phyloP scores from a whole-genome alignment of 2,797 vertebrate genomes.

The Brachyrhaphis roseni region DNA sequence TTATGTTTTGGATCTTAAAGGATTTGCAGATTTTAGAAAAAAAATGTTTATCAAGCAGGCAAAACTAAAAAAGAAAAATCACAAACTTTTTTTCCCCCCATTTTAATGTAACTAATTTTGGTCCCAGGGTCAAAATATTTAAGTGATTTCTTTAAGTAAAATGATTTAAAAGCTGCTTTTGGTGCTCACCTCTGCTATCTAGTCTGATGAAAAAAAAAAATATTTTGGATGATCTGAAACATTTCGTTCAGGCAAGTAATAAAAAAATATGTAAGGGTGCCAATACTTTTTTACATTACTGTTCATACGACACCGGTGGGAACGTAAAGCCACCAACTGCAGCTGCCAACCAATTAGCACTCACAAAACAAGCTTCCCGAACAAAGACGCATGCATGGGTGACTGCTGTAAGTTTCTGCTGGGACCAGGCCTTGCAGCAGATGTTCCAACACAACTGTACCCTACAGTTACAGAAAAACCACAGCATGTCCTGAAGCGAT shows the following conservation, averaged over 20 bases:
- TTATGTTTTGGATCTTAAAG: too few species aligned
- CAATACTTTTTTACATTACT: neutral
- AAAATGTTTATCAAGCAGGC: too few species aligned
- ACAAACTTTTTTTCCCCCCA: too few species aligned
- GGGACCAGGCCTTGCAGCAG: constrained; percentile 12
- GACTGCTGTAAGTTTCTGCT: constrained; percentile 1
- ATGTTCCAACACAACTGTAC: constrained; percentile 7
- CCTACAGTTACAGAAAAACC: constrained; percentile 23
- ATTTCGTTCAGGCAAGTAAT: neutral
- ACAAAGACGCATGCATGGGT: constrained; percentile 8
- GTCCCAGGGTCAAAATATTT: neutral
- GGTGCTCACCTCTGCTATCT: neutral
- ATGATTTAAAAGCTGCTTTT: neutral
- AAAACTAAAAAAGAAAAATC: too few species aligned
- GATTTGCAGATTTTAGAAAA: too few species aligned
- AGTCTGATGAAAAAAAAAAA: neutral
- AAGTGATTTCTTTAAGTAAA: neutral
- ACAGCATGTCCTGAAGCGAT: constrained; percentile 32
- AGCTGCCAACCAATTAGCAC: constrained; percentile 12
- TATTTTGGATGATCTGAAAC: neutral
- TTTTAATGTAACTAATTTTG: neutral
- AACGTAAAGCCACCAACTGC: neutral
- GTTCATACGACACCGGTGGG: neutral
- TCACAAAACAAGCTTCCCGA: neutral
- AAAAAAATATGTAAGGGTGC: neutral